Percentiles rank a stretch among this genome's conserved stretches.
Conservation (phyloP, 2,888 invertebrate species). For the Nemoura dubitans region DNA sequence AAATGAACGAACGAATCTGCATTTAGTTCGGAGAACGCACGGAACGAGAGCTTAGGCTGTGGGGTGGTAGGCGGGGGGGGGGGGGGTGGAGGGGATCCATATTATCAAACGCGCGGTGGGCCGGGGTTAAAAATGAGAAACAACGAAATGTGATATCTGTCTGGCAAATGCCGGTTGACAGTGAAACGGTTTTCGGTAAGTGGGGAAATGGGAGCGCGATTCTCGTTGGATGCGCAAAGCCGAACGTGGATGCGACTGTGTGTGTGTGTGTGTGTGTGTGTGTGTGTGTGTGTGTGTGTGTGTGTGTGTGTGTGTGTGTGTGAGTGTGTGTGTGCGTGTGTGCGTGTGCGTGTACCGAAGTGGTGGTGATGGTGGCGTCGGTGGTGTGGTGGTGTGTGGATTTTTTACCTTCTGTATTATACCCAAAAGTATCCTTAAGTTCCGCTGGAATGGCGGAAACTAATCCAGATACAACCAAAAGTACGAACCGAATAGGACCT, state of each 20-base stretch:
- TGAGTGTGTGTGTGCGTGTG: no score
- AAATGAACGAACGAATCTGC: neutral
- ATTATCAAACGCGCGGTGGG: neutral
- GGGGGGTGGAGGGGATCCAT: neutral
- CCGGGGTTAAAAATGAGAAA: slow-evolving; percentile 2
- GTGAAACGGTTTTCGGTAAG: neutral
- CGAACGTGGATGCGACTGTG: no score
- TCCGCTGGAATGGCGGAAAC: slow-evolving; percentile 15
- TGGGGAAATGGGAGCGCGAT: neutral
- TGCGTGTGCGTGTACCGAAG: no score
- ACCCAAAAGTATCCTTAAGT: slow-evolving; percentile 30
- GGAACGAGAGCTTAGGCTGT: neutral
- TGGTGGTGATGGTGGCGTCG: neutral
- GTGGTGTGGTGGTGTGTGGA: neutral
- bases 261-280: no score
- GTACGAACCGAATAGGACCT: slow-evolving; percentile 19
- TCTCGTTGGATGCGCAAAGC: neutral
- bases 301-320: no score
- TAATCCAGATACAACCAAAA: slow-evolving; percentile 22
- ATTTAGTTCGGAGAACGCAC: neutral
- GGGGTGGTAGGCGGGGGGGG: neutral
- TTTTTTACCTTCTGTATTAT: slow-evolving; percentile 1
- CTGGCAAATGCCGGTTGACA: neutral
- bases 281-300: no score
- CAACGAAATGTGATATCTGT: neutral